Evolutionary conservation across 1,140 invertebrate genomes (phyloP), one percentile per base, ranked within the genome.

Genomic region (Eriosoma lanigerum): DNA sequence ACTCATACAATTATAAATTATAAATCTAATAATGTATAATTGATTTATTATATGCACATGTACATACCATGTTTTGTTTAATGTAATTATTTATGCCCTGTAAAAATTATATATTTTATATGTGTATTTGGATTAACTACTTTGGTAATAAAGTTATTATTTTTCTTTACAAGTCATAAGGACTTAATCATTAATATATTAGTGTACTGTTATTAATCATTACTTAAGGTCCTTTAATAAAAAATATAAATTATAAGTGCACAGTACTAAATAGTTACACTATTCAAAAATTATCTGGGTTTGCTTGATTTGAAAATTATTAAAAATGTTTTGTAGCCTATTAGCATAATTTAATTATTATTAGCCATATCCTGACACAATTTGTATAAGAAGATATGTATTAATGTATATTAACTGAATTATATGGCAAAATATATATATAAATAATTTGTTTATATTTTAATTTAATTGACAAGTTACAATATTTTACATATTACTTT

Each of bases 391-490:
- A 52, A 52, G 12, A 52, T 50, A 32, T 72, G 68, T 72, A 29
- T 72, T 72, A 13, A 72, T 72, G 46, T 50, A 72, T 50, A 72
- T 72, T 48, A 52, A 52, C 68, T 32, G 17, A 29, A 72, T 29
- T 8, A 29, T 48, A 62, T 19, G 19, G 1, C 8, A 38, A 68
- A 48, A 68, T 26, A 54, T 54, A n/a, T 38, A 38, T 38, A 38
- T 38, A 38, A n/a, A 32, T 1, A 29, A 29, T n/a, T n/a, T 12
- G 9, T 70, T 70, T 48, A 19, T 68, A 19, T 70, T 70, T 72
- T 70, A 70, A 52, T 26, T 72, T 52, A 72, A 70, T 21, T 24
- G 4, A 48, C 21, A 50, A 21, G 1, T 46, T 21, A 66, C 19
- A 48, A 21, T 9, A 58, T 1, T 24, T 75, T 12, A 13, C 32